phyloP scores from a whole-genome alignment of 2,888 invertebrate genomes.

The Therioaphis trifolii region DNA sequence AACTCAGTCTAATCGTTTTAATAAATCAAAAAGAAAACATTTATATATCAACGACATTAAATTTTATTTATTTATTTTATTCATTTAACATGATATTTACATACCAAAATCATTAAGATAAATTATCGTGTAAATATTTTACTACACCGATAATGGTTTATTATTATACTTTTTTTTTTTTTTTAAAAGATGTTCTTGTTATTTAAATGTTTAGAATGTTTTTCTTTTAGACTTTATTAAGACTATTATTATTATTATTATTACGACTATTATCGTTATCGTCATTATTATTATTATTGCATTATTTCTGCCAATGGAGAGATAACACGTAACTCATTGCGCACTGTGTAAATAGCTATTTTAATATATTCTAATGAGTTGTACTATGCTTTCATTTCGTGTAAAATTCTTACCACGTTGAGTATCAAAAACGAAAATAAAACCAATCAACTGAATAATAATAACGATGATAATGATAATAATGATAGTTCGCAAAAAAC shows the following conservation, averaged over 20 bases:
- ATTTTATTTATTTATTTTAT: constrained; percentile 47
- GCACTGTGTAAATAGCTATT: constrained; percentile 53
- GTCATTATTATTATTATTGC: too few relatives aligned
- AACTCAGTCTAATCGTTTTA: neutral
- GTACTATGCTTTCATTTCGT: constrained; percentile 54
- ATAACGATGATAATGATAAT: too few relatives aligned
- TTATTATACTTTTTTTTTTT: constrained; percentile 34
- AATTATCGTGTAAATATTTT: constrained; percentile 60
- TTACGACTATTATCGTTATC: constrained; percentile 5
- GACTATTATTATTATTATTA: constrained; percentile 58
- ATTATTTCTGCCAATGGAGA: neutral
- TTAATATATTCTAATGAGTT: constrained; percentile 32
- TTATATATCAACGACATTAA: neutral
- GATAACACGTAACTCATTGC: constrained; percentile 19
- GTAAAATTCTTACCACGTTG: constrained; percentile 54
- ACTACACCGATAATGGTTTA: constrained; percentile 55
- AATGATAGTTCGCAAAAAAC: too few relatives aligned
- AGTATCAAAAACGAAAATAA: constrained; percentile 45
- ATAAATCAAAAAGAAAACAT: constrained; percentile 38
- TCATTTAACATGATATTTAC: too few relatives aligned
- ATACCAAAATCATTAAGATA: constrained; percentile 60
- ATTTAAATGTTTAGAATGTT: constrained; percentile 63
- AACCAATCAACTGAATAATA: too few relatives aligned
- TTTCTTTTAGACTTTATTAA: constrained; percentile 63
- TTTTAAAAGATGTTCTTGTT: constrained; percentile 60